Base-by-base conservation (phyloP, 1,140 invertebrate species). In the Ridgeia piscesae region DNA sequence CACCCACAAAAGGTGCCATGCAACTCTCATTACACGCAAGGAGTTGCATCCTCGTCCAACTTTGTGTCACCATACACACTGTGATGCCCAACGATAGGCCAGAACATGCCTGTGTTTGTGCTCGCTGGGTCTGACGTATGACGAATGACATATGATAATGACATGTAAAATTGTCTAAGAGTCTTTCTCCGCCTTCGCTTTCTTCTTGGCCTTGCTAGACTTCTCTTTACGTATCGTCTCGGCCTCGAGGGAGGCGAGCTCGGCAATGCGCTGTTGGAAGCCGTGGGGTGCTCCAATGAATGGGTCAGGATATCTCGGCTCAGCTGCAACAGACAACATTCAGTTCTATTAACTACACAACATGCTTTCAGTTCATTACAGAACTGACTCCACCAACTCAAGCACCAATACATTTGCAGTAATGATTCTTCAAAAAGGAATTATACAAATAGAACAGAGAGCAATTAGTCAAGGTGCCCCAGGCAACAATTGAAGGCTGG, bases 221-320 rank as follows among this genome's bases (percentile, higher is more conserved):
- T 90, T 90, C 89, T 90, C 89, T 42, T 42, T 35, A 8, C 89
- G 89, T 90, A 90, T 90, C 34, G 89, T 90, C 35, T 90, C 89
- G 4, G 34, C 34, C 89, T 91, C n/a, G 21, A 93, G 33, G n/a
- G 42, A 34, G 33, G 50, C 92, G 34, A 92, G 33, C 91, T 88
- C 50, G 4, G 21, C 42, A 88, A 35, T 33, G 27, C 89, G 34
- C 34, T 90, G 89, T n/a, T 90, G 89, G 31, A 35, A 90, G 34
- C 89, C 89, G 89, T 34, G 89, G 17, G 89, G 89, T n/a, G 89
- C 89, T 31, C 89, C 89, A 14, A 42, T 42, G 34, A 34, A 34
- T 17, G 89, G 89, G 89, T 90, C 89, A 0, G 89, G 89, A 90
- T 90, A 90, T n/a, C 34, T 77, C 4, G 58, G 58, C 58, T 77